A percentile compares a stretch with the other conserved stretches of the same genome.
These are phyloP conservation scores for Dione vanillae DNA, from an alignment of 2,888 invertebrate species.

Conservation along the genomic window DNA sequence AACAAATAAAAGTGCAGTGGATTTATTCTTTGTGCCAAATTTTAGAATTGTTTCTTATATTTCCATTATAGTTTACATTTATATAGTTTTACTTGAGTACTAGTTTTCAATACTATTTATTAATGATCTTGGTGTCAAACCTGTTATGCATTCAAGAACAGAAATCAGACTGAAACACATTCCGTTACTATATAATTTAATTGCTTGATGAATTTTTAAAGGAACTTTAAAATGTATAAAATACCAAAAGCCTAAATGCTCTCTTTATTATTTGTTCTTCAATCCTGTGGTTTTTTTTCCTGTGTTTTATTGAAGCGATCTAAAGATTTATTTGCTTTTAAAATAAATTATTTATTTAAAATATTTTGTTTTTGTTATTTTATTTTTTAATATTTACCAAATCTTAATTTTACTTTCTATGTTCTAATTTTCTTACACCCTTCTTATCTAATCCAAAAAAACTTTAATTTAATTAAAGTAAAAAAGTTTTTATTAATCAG, in stretches of 20 bases:
- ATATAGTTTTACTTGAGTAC: constrained; percentile 18
- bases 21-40: constrained; percentile 45
- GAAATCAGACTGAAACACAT: constrained; percentile 44
- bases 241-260: constrained; percentile 35
- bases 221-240: constrained; percentile 14
- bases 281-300: constrained; percentile 33
- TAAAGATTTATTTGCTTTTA: constrained; percentile 48
- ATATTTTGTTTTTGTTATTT: constrained; percentile 35
- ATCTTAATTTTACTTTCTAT: neutral
- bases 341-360: constrained; percentile 49
- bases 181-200: constrained; percentile 38
- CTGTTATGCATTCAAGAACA: constrained; percentile 29
- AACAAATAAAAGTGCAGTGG: constrained; percentile 30
- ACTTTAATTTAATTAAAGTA: neutral
- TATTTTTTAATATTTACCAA: constrained; percentile 5
- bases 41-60: constrained; percentile 30
- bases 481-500: too few species aligned
- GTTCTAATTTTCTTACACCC: neutral
- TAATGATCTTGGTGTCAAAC: constrained; percentile 19
- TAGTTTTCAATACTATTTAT: neutral
- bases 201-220: constrained; percentile 21
- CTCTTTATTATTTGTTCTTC: constrained; percentile 32
- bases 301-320: constrained; percentile 43
- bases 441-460: neutral
- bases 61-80: constrained; percentile 17